These are phyloP conservation scores for Kryptolebias marmoratus DNA, from an alignment of 2,113 vertebrate species.

Conservation along the genomic window DNA sequence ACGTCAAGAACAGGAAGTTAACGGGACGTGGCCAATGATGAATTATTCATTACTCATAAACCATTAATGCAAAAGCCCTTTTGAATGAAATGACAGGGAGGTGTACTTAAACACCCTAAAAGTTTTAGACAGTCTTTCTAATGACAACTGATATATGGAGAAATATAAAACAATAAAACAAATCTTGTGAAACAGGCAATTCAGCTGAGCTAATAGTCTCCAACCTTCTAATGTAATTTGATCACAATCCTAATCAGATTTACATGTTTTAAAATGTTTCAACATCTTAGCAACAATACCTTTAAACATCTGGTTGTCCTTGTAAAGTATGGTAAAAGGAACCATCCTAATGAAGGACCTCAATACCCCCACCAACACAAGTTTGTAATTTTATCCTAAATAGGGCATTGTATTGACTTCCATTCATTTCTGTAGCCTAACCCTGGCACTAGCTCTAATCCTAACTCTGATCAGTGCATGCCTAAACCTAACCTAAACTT, in stretches of 20 bases:
- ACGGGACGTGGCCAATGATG: not conserved
- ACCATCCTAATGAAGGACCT: not conserved
- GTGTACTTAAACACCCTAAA: slow-evolving; percentile 13
- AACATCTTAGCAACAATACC: not conserved
- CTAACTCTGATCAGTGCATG: too few species aligned
- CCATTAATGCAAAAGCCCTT: slow-evolving; percentile 25
- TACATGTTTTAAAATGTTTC: not conserved
- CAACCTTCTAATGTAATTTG: not conserved
- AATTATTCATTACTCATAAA: slow-evolving; percentile 56
- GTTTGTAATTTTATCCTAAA: too few species aligned
- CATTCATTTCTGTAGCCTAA: too few species aligned
- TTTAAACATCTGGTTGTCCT: not conserved
- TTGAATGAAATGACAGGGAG: slow-evolving; percentile 21
- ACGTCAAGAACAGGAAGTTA: slow-evolving; percentile 16
- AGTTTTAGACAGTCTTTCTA: not conserved
- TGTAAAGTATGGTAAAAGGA: not conserved
- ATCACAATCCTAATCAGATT: not conserved
- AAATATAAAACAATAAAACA: not conserved
- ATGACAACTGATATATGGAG: not conserved
- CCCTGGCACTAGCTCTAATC: too few species aligned
- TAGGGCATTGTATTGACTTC: too few species aligned
- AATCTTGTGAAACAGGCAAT: not conserved
- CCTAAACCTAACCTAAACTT: too few species aligned
- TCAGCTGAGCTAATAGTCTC: not conserved
- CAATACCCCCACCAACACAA: not conserved